These are phyloP conservation scores for Lepisosteus oculatus DNA, from an alignment of 2,113 vertebrate species.

Conservation along the genomic window DNA sequence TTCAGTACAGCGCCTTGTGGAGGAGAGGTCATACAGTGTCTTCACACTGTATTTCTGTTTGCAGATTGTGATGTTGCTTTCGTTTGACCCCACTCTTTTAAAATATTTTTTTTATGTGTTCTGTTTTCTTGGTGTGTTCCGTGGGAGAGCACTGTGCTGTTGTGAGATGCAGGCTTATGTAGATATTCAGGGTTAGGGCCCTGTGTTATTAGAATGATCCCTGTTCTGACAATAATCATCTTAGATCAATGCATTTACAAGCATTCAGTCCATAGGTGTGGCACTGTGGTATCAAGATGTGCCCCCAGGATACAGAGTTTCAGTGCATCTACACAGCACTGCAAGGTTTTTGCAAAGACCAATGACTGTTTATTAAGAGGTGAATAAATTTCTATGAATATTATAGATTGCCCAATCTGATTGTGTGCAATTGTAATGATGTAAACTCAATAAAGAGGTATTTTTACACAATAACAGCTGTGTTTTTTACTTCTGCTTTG, in stretches of 20 bases:
- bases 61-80: too few species aligned
- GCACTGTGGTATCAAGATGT: conserved; percentile 19
- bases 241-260: not conserved
- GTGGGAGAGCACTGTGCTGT: not conserved
- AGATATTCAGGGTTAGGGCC: not conserved
- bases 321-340: conserved; percentile 46
- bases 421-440: conserved; percentile 60
- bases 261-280: conserved; percentile 4
- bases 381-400: conserved; percentile 57
- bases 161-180: not conserved
- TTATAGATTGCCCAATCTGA: conserved; percentile 58
- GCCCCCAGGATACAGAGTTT: conserved; percentile 48
- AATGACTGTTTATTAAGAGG: conserved; percentile 62
- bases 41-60: too few species aligned
- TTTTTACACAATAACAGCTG: conserved; percentile 56
- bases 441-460: conserved; percentile 63
- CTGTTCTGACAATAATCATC: not conserved
- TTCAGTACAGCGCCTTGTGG: too few species aligned
- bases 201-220: not conserved
- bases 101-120: too few species aligned
- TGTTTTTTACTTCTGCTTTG: conserved; percentile 23
- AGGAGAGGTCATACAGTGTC: too few species aligned
- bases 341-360: conserved; percentile 57
- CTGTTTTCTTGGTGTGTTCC: not conserved
- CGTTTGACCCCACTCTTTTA: not conserved